These are phyloP conservation scores for Campopleginae sp. DNA, from an alignment of 2,888 invertebrate genomes.

Conservation along the genomic window DNA sequence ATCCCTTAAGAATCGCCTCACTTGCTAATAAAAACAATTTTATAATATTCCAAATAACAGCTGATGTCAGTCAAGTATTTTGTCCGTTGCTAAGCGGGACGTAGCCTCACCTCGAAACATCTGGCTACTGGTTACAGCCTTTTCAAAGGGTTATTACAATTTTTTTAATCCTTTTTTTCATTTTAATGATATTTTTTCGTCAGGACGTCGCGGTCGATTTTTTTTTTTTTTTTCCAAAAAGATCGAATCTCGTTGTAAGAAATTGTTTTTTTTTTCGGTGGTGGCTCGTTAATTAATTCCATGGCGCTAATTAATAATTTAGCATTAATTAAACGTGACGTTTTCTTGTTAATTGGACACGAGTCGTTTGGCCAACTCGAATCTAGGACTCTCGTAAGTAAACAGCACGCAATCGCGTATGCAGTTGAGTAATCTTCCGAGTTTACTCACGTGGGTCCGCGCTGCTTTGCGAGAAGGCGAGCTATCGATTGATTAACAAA, in stretches of 20 bases:
- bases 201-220: background rate
- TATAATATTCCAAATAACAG: conserved; percentile 21
- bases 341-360: conserved; percentile 49
- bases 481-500: conserved; percentile 49
- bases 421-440: conserved; percentile 50
- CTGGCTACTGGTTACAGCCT: background rate
- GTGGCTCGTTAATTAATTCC: background rate
- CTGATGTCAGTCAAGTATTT: conserved; percentile 6
- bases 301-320: background rate
- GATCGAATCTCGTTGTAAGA: background rate
- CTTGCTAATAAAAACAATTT: conserved; percentile 20
- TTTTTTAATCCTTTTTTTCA: background rate
- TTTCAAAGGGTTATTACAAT: background rate
- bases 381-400: conserved; percentile 35
- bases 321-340: conserved; percentile 36
- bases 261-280: background rate
- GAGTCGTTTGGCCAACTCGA: conserved; percentile 13
- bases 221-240: background rate
- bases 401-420: conserved; percentile 11
- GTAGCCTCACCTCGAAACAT: conserved; percentile 8
- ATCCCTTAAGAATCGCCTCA: conserved; percentile 16
- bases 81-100: conserved; percentile 23
- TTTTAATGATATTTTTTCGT: background rate
- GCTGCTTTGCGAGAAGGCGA: conserved; percentile 20
- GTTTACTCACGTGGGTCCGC: conserved; percentile 28